Evolutionary conservation across 2,113 vertebrate species (phyloP), one percentile per base, ranked within the genome.

Genomic region (Hemiprocne comata): DNA sequence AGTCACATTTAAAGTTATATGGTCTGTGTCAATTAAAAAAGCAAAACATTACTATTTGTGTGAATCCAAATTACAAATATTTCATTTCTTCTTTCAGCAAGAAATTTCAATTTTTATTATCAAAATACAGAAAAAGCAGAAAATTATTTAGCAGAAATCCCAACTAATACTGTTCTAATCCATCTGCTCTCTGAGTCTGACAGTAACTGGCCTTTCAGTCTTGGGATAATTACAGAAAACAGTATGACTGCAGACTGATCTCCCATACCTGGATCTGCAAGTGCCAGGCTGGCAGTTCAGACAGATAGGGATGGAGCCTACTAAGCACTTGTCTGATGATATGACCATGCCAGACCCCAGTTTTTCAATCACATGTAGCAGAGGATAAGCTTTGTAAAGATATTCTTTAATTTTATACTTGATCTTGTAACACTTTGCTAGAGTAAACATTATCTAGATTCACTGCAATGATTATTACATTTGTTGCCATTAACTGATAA

Each of bases 311-410:
- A 57, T 11, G 15, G 38, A 75, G 12, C 12, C 15, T 5, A 19
- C 26, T 40, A 75, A 64, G 11, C 20, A 67, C 18, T 84, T 4
- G 1, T 64, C 80, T 85, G 65, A 44, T 71, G 20, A 53, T 40
- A 60, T 36, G 21, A 54, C 44, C 13, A 11, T 0, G 0, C 57
- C 48, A 69, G 42, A 34, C 23, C n/a, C 28, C 53, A 53, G 23
- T 33, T 89, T 89, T 89, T 65, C 64, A 81, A 38, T n/a, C n/a
- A 51, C 13, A 13, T 16, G 15, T 62, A 79, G 36, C 21, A 53
- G 31, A 87, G 7, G 6, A 72, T 17, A 55, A 71, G 11, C 3
- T 51, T 94, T 78, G n/a, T 0, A 20, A 90, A 81, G 20, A 48
- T 29, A 42, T 34, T 73, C 40, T 76, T 92, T 58, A 11, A 25